These are phyloP conservation scores for Callithrix jacchus DNA, from an alignment of 2,113 vertebrate genomes.

Conservation along the genomic window DNA sequence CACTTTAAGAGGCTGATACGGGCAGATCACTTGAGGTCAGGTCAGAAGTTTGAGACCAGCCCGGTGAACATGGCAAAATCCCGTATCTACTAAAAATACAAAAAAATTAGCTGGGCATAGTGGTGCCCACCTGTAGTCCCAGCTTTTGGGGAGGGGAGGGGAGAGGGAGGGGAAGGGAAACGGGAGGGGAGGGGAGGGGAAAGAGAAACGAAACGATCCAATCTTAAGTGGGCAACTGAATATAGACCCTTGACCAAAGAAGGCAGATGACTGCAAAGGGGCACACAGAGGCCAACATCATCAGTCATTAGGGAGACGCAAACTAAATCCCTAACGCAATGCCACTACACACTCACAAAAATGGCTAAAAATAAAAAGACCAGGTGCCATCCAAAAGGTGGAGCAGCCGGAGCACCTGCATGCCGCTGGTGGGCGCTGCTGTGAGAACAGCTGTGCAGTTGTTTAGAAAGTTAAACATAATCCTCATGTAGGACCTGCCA, in stretches of 20 bases:
- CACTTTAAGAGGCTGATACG: too few relatives aligned
- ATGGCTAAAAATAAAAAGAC: fast-evolving
- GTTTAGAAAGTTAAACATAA: background rate
- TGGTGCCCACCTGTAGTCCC: too few relatives aligned
- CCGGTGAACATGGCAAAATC: too few relatives aligned
- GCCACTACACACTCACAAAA: background rate
- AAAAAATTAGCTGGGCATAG: too few relatives aligned
- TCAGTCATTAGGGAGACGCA: background rate
- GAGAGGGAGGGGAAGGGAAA: too few relatives aligned
- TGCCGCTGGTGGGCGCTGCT: background rate
- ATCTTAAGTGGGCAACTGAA: background rate
- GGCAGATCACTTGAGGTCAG: too few relatives aligned
- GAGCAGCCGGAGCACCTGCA: background rate
- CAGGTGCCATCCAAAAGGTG: fast-evolving
- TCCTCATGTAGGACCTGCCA: background rate
- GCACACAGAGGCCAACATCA: background rate
- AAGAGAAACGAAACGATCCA: background rate
- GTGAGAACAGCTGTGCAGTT: background rate
- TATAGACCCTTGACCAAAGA: background rate
- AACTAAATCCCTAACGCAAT: fast-evolving
- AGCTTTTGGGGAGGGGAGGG: too few relatives aligned
- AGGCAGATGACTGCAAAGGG: background rate
- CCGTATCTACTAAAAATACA: too few relatives aligned
- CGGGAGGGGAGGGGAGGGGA: too few relatives aligned
- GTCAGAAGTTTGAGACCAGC: too few relatives aligned